phyloP scores from a whole-genome alignment of 2,888 invertebrate genomes.

The Achlya flavicornis region DNA sequence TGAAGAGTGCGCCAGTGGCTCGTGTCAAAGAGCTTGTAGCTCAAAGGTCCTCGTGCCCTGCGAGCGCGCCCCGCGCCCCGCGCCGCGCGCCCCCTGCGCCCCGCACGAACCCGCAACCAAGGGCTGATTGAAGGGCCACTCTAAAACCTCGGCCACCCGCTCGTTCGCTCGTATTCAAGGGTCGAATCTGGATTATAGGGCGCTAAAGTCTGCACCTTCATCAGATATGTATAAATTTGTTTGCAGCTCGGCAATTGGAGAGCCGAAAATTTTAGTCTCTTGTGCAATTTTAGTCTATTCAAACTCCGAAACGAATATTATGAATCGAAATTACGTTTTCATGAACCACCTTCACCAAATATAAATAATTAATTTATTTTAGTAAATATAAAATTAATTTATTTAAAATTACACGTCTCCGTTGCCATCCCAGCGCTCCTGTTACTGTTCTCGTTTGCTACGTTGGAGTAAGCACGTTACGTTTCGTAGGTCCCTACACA shows the following conservation, averaged over 20 bases:
- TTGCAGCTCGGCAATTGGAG: conserved; percentile 70
- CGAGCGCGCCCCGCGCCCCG: conserved; percentile 39
- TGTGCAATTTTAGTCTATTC: conserved; percentile 70
- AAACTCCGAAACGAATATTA: conserved; percentile 48
- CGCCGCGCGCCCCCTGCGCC: conserved; percentile 43
- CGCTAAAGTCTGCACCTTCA: conserved; percentile 81
- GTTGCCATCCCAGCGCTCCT: conserved; percentile 17
- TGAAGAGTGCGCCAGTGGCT: conserved; percentile 83
- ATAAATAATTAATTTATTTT: conserved; percentile 23
- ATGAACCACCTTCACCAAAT: conserved; percentile 23
- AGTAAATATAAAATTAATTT: not conserved
- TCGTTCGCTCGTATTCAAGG: conserved; percentile 82
- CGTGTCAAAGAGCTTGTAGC: conserved; percentile 82
- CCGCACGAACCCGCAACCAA: conserved; percentile 68
- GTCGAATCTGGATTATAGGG: conserved; percentile 82
- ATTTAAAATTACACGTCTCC: not conserved
- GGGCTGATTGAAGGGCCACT: conserved; percentile 84
- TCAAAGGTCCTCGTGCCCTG: conserved; percentile 75
- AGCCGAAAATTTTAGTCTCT: conserved; percentile 67
- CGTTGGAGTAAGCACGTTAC: conserved; percentile 24
- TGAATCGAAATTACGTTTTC: conserved; percentile 47
- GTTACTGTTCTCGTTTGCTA: conserved; percentile 45
- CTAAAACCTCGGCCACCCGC: conserved; percentile 81
- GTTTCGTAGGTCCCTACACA: conserved; percentile 22
- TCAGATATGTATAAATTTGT: conserved; percentile 79